These are phyloP conservation scores for Lethenteron reissneri DNA, from an alignment of 2,113 vertebrate species.

Conservation along the genomic window DNA sequence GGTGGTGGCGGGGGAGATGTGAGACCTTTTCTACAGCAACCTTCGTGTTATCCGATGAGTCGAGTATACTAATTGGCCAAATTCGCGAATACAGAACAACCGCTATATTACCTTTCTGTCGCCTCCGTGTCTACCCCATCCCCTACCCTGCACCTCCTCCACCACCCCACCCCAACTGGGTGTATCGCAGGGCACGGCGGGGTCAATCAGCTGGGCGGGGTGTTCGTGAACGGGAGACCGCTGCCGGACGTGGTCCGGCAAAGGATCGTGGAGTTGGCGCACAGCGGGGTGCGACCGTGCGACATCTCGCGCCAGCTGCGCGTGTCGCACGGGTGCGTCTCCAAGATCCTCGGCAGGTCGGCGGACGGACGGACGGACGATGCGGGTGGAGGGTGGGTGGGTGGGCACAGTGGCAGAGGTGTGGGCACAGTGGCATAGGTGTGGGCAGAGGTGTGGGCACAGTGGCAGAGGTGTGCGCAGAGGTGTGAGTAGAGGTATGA, in stretches of 20 bases:
- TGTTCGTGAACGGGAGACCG: constrained; percentile 99
- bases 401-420: background rate
- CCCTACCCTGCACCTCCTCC: no score
- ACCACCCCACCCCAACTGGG: constrained; percentile 9
- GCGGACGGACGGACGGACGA: constrained; percentile 15
- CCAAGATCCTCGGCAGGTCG: constrained; percentile 99
- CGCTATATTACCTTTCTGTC: no score
- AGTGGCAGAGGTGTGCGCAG: no score
- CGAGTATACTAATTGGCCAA: no score
- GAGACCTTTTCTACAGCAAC: no score
- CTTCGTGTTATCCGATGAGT: no score
- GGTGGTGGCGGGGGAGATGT: no score
- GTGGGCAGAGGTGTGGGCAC: no score
- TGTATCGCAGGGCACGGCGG: constrained; percentile 75
- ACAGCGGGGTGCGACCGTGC: constrained; percentile 88
- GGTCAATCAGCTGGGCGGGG: constrained; percentile 99
- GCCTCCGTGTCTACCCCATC: no score
- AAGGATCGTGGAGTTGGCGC: constrained; percentile 95
- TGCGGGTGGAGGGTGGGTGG: background rate
- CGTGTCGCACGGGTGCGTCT: constrained; percentile 97
- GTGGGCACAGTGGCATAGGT: no score
- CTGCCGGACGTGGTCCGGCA: constrained; percentile 96
- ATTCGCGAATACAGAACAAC: no score
- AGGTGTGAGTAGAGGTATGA: no score
- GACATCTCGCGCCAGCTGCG: constrained; percentile 94